phyloP scores from a whole-genome alignment of 1,140 invertebrate genomes.

The Chironomus tepperi region DNA sequence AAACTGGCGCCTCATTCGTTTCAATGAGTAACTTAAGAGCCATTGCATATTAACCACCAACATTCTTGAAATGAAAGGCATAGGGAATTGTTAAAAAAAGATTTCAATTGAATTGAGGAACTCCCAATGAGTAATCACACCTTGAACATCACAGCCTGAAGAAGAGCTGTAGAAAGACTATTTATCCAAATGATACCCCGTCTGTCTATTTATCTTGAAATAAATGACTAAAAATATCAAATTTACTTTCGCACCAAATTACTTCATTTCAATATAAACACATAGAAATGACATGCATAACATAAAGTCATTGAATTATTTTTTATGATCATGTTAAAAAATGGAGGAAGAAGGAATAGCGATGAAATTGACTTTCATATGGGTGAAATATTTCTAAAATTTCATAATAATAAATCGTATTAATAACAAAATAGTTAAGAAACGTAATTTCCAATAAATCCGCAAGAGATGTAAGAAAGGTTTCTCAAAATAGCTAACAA shows the following conservation, averaged over 20 bases:
- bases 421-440: neutral
- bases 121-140: too few species aligned
- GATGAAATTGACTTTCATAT: neutral
- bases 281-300: constrained; percentile 1
- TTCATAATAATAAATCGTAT: too few species aligned
- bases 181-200: neutral
- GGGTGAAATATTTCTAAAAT: neutral
- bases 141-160: neutral
- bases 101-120: too few species aligned
- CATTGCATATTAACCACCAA: too few species aligned
- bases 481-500: neutral
- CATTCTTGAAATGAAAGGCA: too few species aligned
- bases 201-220: neutral
- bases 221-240: neutral
- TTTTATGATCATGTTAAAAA: neutral
- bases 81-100: too few species aligned
- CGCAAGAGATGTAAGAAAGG: neutral
- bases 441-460: neutral
- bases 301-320: neutral
- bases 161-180: neutral
- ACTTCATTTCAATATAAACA: neutral
- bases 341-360: too few species aligned
- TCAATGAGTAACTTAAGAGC: too few species aligned
- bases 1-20: too few species aligned
- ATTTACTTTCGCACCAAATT: neutral